Evolutionary conservation across 2,113 vertebrate genomes (phyloP).

Genomic region (Emydocephalus ijimae): DNA sequence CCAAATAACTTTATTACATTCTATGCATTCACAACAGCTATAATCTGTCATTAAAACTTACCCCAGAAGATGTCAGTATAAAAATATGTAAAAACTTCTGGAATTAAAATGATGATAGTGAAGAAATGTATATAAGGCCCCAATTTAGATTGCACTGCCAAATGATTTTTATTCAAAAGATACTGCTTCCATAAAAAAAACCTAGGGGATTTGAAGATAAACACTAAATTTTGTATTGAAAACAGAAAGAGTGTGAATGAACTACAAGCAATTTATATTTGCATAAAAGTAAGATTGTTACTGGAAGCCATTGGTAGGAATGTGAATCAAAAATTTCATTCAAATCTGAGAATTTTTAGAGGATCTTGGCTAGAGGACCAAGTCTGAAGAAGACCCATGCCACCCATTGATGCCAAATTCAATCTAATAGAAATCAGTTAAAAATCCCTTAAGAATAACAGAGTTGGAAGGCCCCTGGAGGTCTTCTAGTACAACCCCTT

Average conservation of each 20-base stretch:
- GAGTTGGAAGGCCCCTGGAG: neutral
- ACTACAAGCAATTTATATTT: neutral
- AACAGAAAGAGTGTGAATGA: neutral
- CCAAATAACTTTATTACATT: no score
- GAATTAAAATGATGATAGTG: neutral
- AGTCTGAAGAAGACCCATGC: neutral
- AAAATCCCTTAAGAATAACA: neutral
- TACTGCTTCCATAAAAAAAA: neutral
- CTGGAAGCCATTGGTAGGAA: neutral
- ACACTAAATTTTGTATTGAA: neutral
- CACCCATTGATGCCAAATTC: neutral
- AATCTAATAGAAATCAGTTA: neutral
- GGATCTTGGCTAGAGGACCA: neutral
- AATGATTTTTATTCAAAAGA: neutral
- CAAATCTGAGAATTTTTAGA: neutral
- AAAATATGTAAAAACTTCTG: neutral
- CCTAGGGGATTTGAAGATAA: neutral
- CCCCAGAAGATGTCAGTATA: neutral
- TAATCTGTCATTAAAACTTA: neutral
- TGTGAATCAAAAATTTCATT: neutral
- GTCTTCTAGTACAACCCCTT: neutral
- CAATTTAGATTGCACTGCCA: neutral
- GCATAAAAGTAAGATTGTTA: neutral
- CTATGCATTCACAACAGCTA: no score
- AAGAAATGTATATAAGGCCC: neutral